phyloP scores from a whole-genome alignment of 2,113 vertebrate species.

The Asarcornis scutulata region DNA sequence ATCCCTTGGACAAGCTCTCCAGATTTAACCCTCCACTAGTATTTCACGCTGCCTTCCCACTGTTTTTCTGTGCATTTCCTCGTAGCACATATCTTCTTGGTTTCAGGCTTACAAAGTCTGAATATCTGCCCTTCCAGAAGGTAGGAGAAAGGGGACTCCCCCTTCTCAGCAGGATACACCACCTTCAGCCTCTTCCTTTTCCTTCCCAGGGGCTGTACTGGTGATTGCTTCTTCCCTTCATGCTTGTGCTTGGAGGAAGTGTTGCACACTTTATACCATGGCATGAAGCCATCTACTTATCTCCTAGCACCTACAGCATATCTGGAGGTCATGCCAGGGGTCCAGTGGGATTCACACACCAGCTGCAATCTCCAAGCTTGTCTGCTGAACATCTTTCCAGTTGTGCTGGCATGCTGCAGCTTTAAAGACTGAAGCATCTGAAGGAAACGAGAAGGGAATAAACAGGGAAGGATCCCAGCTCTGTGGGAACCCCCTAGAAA shows the following conservation, averaged over 20 bases:
- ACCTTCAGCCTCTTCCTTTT: background rate
- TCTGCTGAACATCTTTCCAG: background rate
- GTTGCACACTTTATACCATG: background rate
- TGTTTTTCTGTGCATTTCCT: background rate
- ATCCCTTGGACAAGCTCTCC: background rate
- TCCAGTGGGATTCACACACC: background rate
- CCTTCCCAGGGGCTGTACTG: background rate
- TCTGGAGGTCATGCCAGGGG: background rate
- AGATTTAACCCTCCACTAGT: background rate
- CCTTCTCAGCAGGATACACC: background rate
- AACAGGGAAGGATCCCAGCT: background rate
- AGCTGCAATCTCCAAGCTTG: background rate
- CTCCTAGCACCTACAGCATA: background rate
- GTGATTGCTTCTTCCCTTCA: background rate
- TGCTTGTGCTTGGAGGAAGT: background rate
- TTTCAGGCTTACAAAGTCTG: background rate
- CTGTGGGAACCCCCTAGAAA: background rate
- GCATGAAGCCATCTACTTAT: background rate
- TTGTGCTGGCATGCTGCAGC: background rate
- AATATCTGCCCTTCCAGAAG: background rate
- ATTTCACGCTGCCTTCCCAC: background rate
- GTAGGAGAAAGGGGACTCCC: background rate
- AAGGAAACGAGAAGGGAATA: background rate
- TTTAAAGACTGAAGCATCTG: background rate
- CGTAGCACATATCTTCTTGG: rapidly evolving